Percentiles rank a stretch among this genome's conserved stretches.
These are phyloP conservation scores for Xenopus petersii DNA, from an alignment of 2,797 vertebrate genomes.

Conservation along the genomic window DNA sequence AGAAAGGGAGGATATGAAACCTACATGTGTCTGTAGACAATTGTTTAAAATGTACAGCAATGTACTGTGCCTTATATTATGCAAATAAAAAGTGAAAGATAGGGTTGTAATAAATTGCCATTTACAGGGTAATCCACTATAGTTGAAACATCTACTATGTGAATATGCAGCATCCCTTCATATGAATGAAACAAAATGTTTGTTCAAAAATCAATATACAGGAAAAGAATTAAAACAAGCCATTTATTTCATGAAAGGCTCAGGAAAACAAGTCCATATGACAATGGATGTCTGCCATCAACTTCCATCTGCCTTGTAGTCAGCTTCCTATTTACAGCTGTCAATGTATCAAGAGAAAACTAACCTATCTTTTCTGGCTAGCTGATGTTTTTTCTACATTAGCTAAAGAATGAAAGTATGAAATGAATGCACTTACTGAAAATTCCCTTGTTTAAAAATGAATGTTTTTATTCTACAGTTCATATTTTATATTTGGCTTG, in stretches of 20 bases:
- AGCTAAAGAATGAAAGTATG: slow-evolving; percentile 8
- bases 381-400: slow-evolving; percentile 29
- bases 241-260: slow-evolving; percentile 46
- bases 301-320: slow-evolving; percentile 46
- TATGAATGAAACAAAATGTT: slow-evolving; percentile 40
- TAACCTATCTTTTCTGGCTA: slow-evolving; percentile 36
- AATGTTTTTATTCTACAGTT: neutral
- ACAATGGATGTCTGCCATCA: slow-evolving; percentile 50
- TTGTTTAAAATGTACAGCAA: too few relatives aligned
- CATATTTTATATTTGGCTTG: neutral
- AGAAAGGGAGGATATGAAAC: too few relatives aligned
- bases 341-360: slow-evolving; percentile 42
- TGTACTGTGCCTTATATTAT: too few relatives aligned
- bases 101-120: neutral
- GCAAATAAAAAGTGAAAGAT: neutral
- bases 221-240: slow-evolving; percentile 39
- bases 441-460: slow-evolving; percentile 5
- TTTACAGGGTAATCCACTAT: neutral
- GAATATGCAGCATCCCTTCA: slow-evolving; percentile 36
- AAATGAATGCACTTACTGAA: neutral
- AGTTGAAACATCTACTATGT: slow-evolving; percentile 1
- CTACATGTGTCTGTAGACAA: too few relatives aligned
- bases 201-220: slow-evolving; percentile 33
- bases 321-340: slow-evolving; percentile 42
- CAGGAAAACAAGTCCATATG: slow-evolving; percentile 50